These are phyloP conservation scores for Paraplagusia blochii DNA, from an alignment of 2,113 vertebrate species.

Conservation along the genomic window DNA sequence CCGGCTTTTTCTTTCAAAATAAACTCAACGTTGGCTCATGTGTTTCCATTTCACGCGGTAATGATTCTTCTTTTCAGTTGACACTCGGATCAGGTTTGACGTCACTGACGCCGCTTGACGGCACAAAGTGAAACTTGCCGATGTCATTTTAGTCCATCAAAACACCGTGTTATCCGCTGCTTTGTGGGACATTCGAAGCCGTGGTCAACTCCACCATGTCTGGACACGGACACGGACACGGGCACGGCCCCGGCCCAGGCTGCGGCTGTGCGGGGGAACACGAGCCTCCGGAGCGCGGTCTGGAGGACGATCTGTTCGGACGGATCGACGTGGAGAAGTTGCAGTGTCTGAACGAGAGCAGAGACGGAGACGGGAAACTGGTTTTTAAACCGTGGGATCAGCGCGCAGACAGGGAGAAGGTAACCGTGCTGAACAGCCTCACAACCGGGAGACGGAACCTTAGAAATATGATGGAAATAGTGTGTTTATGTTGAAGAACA, in stretches of 20 bases:
- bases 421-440: slow-evolving; percentile 36
- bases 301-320: slow-evolving; percentile 86
- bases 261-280: slow-evolving; percentile 79
- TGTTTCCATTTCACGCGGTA: no score
- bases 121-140: slow-evolving; percentile 42
- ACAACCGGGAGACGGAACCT: fast-evolving
- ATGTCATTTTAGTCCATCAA: not conserved
- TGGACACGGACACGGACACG: slow-evolving; percentile 67
- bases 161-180: not conserved
- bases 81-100: not conserved
- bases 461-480: no score
- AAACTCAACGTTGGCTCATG: slow-evolving; percentile 1
- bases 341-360: slow-evolving; percentile 93
- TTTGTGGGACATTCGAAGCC: not conserved
- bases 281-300: slow-evolving; percentile 83
- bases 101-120: not conserved
- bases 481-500: no score
- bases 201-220: slow-evolving; percentile 60
- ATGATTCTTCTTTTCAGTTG: no score
- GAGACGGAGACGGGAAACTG: slow-evolving; percentile 86
- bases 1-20: slow-evolving; percentile 14
- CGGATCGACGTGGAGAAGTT: slow-evolving; percentile 89
- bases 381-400: slow-evolving; percentile 95
- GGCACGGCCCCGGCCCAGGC: slow-evolving; percentile 61
- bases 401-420: slow-evolving; percentile 83